These are phyloP conservation scores for Sturnus vulgaris DNA, from an alignment of 2,113 vertebrate genomes.

Conservation along the genomic window DNA sequence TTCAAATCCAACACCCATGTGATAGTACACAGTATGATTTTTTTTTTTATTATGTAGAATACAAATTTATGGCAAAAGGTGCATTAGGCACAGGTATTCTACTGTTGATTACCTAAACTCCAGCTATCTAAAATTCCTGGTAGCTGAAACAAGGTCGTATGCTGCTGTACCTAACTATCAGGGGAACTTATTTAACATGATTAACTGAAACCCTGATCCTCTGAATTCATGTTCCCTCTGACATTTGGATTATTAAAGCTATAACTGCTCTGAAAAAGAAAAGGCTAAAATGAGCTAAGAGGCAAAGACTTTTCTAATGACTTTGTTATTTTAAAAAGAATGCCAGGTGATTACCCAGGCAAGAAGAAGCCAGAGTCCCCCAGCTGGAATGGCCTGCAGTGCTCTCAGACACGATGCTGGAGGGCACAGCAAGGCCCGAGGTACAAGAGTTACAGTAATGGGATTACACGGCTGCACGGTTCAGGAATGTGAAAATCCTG, in stretches of 20 bases:
- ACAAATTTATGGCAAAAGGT: neutral
- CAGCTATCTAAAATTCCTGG: neutral
- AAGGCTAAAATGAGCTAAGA: slow-evolving; percentile 37
- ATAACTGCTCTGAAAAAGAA: slow-evolving; percentile 11
- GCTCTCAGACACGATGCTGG: neutral
- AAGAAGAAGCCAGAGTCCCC: neutral
- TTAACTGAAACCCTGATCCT: slow-evolving; percentile 44
- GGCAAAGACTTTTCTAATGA: neutral
- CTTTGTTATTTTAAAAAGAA: neutral
- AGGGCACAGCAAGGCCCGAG: neutral
- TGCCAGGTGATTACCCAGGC: neutral
- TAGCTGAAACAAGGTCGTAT: neutral
- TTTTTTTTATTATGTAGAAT: neutral
- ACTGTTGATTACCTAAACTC: neutral
- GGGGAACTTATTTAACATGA: slow-evolving; percentile 42
- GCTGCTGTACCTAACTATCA: neutral
- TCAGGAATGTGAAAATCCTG: slow-evolving; percentile 36
- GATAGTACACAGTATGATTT: rapidly evolving
- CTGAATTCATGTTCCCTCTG: slow-evolving; percentile 9
- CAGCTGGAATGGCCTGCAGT: rapidly evolving
- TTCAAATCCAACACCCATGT: neutral
- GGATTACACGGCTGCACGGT: slow-evolving; percentile 17
- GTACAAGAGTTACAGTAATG: slow-evolving; percentile 1
- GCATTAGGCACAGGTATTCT: neutral
- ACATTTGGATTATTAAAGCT: slow-evolving; percentile 53